These are phyloP conservation scores for Octomys mimax DNA, from an alignment of 2,797 vertebrate genomes.

Conservation along the genomic window DNA sequence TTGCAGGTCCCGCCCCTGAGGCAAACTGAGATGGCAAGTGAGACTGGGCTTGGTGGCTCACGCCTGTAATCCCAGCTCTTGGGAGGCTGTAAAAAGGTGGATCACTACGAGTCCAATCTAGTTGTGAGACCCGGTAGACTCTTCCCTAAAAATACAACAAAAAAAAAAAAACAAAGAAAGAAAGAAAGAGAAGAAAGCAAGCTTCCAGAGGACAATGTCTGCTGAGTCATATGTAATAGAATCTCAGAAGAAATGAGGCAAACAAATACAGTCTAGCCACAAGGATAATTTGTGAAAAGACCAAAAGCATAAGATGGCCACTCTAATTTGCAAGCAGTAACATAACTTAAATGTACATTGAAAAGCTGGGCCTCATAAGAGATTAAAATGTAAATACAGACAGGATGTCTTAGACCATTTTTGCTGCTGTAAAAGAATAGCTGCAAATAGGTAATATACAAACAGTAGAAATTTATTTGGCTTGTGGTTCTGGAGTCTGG, in stretches of 20 bases:
- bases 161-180: no score
- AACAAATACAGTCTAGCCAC: not conserved
- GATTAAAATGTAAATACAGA: not conserved
- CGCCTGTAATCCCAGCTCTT: no score
- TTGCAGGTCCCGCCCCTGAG: no score
- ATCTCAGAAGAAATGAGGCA: not conserved
- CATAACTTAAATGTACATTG: not conserved
- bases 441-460: not conserved
- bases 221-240: not conserved
- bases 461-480: not conserved
- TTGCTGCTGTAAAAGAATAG: not conserved
- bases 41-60: no score
- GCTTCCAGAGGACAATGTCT: no score
- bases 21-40: no score
- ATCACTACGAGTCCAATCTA: no score
- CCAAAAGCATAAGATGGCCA: fast-evolving
- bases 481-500: not conserved
- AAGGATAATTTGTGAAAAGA: not conserved
- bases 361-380: not conserved
- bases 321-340: fast-evolving
- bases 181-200: no score
- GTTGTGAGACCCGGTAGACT: no score
- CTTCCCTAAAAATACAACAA: no score
- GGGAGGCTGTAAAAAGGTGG: no score
- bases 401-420: not conserved